A percentile compares a stretch with the other conserved stretches of the same genome.
Evolutionary conservation across 2,113 vertebrate species (phyloP).

Genomic region (Ibidorhyncha struthersii): DNA sequence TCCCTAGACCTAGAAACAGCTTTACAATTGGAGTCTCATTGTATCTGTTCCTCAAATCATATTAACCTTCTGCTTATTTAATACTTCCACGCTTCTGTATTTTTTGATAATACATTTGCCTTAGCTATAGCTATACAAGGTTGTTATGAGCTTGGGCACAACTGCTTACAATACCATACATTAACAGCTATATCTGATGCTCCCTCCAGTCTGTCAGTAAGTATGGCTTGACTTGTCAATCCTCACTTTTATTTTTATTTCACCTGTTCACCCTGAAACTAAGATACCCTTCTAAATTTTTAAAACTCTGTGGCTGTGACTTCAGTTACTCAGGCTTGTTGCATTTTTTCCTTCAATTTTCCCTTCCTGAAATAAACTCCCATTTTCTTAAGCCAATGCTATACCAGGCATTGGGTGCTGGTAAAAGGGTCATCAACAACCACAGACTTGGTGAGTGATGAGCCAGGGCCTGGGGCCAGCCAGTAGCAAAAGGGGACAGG

Average conservation of each 20-base stretch:
- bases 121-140: neutral
- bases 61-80: neutral
- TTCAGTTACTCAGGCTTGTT: neutral
- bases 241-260: neutral
- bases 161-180: neutral
- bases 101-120: neutral
- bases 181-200: neutral
- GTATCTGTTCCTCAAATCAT: neutral
- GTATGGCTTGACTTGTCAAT: neutral
- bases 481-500: neutral
- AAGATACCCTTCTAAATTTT: neutral
- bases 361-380: neutral
- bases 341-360: neutral
- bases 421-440: fast-evolving
- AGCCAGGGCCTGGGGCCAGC: neutral
- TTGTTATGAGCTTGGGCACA: neutral
- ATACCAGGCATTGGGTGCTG: neutral
- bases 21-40: neutral
- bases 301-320: neutral
- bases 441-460: neutral
- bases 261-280: neutral
- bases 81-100: neutral
- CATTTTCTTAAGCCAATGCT: neutral
- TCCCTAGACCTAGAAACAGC: neutral
- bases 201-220: neutral